A percentile compares a stretch with the other conserved stretches of the same genome.
Conservation (phyloP, 2,113 vertebrate genomes). For the Ictalurus punctatus region DNA sequence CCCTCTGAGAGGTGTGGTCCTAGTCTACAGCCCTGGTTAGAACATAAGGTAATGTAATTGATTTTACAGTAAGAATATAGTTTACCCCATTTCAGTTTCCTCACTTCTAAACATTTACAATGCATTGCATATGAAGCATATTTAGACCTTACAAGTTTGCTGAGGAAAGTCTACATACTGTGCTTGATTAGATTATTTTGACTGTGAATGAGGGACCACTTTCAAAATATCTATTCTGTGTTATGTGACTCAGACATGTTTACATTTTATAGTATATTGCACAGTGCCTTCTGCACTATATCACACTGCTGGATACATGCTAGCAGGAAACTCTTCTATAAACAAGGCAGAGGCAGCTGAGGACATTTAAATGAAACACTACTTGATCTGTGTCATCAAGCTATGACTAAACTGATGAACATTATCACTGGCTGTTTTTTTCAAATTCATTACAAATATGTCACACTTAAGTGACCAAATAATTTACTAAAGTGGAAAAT, state of each 20-base stretch:
- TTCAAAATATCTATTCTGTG: background rate
- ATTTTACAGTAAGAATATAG: background rate
- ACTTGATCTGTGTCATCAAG: background rate
- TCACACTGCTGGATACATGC: background rate
- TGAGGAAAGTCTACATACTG: background rate
- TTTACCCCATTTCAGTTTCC: background rate
- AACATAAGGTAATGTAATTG: background rate
- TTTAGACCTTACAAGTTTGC: background rate
- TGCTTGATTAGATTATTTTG: background rate
- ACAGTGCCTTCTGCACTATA: background rate
- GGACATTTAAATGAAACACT: background rate
- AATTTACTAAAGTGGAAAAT: background rate
- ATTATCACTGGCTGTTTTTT: background rate
- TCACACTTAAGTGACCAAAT: background rate
- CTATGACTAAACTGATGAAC: background rate
- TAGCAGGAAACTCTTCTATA: constrained; percentile 30
- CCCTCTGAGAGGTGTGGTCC: background rate
- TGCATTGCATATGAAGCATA: background rate
- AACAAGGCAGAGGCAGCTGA: constrained; percentile 3
- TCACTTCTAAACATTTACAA: background rate
- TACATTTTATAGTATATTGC: background rate
- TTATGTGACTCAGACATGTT: background rate
- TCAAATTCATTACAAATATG: background rate
- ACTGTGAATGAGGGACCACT: background rate
- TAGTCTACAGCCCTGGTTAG: background rate